A percentile compares a stretch with the other conserved stretches of the same genome.
Evolutionary conservation across 1,140 invertebrate genomes (phyloP).

Genomic region (Cardiocondyla obscurior): DNA sequence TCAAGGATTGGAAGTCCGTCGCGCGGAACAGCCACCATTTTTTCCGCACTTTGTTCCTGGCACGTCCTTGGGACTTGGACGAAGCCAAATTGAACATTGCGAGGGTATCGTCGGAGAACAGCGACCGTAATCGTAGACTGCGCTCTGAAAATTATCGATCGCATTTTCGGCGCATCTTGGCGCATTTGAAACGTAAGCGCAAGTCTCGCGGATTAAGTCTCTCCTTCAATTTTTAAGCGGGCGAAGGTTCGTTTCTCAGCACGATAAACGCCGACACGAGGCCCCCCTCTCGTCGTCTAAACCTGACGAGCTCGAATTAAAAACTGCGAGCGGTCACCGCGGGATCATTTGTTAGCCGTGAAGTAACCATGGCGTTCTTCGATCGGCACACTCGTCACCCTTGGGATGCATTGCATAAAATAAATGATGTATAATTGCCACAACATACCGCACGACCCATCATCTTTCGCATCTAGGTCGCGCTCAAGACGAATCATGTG

Average conservation of each 20-base stretch:
- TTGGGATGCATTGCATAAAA: slow-evolving; percentile 51
- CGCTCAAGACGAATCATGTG: neutral
- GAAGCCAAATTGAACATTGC: neutral
- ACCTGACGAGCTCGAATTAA: neutral
- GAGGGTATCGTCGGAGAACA: neutral
- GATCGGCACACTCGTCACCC: slow-evolving; percentile 55
- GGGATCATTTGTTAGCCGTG: slow-evolving; percentile 46
- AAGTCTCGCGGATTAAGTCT: neutral
- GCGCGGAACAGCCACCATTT: slow-evolving; percentile 62
- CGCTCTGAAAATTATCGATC: neutral
- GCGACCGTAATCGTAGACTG: neutral
- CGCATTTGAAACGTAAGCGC: neutral
- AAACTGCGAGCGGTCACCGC: neutral
- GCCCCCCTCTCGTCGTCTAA: neutral
- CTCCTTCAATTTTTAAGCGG: neutral
- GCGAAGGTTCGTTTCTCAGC: neutral
- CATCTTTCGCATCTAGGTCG: slow-evolving; percentile 22
- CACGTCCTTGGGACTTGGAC: neutral
- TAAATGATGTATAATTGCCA: slow-evolving; percentile 37
- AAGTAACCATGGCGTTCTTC: slow-evolving; percentile 59
- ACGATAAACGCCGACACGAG: neutral
- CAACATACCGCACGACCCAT: neutral
- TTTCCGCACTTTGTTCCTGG: slow-evolving; percentile 3
- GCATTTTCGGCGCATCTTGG: neutral
- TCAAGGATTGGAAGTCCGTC: slow-evolving; percentile 65